Conservation (phyloP, 2,113 vertebrate species). For the Tetrao urogallus region DNA sequence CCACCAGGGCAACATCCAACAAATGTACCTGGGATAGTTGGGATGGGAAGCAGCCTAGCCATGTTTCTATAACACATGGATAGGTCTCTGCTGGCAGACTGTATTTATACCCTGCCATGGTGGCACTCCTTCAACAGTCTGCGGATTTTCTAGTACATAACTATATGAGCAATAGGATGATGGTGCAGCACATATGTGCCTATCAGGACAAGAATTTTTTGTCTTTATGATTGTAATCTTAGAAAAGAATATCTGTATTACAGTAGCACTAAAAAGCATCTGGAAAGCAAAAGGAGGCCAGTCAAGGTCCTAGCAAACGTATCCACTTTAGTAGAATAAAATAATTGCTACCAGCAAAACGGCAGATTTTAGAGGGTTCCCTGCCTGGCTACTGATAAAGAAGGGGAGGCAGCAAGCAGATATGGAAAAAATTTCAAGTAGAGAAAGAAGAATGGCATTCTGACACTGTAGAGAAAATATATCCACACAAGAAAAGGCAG, state of each 20-base stretch:
- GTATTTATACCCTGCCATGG: neutral
- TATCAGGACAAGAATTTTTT: neutral
- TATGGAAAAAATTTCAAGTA: neutral
- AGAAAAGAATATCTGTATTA: neutral
- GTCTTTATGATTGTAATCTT: conserved; percentile 7
- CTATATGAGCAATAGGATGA: neutral
- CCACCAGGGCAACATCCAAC: neutral
- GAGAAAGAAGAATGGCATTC: neutral
- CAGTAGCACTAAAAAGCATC: neutral
- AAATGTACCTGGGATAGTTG: neutral
- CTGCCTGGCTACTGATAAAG: neutral
- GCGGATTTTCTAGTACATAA: neutral
- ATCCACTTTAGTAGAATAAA: neutral
- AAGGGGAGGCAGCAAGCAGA: neutral
- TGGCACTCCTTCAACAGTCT: neutral
- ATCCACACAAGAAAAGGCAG: neutral
- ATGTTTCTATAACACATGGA: neutral
- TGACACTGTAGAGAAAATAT: neutral
- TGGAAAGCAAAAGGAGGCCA: neutral
- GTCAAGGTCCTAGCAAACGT: neutral
- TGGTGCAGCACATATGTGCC: neutral
- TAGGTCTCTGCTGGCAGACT: neutral
- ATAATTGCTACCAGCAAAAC: neutral
- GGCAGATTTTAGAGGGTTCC: neutral
- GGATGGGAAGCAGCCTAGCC: neutral